Evolutionary conservation across 2,113 vertebrate genomes (phyloP).

Genomic region (Cynoglossus semilaevis): DNA sequence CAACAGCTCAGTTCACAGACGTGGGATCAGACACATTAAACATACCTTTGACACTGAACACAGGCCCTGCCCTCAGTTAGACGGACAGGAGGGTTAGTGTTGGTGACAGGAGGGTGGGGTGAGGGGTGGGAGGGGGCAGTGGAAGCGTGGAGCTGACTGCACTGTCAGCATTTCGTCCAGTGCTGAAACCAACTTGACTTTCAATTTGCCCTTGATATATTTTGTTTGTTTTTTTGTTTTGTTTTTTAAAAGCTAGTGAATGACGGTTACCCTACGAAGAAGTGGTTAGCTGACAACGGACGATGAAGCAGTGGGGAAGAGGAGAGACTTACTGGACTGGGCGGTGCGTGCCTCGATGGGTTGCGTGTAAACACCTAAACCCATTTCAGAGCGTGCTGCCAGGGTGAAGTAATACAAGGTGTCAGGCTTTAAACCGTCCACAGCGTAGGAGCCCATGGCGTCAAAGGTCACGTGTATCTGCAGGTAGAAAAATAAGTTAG

Average conservation of each 20-base stretch:
- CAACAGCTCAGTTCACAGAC: constrained; percentile 48
- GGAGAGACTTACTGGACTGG: constrained; percentile 89
- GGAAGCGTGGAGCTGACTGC: constrained; percentile 37
- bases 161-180: constrained; percentile 45
- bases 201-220: constrained; percentile 7
- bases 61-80: constrained; percentile 53
- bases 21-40: constrained; percentile 59
- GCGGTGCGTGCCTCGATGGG: constrained; percentile 86
- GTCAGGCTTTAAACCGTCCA: constrained; percentile 88
- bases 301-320: constrained; percentile 34
- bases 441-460: constrained; percentile 82
- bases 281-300: constrained; percentile 47
- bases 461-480: constrained; percentile 87
- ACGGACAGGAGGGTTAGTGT: constrained; percentile 64
- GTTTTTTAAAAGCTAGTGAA: too few relatives aligned
- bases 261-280: constrained; percentile 2
- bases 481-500: constrained; percentile 1
- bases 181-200: constrained; percentile 53
- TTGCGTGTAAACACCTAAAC: constrained; percentile 89
- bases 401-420: constrained; percentile 87
- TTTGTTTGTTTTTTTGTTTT: too few relatives aligned
- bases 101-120: constrained; percentile 47
- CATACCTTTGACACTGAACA: constrained; percentile 68
- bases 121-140: not conserved
- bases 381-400: constrained; percentile 88